phyloP scores from a whole-genome alignment of 2,888 invertebrate species.

The Orthosia gracilis region DNA sequence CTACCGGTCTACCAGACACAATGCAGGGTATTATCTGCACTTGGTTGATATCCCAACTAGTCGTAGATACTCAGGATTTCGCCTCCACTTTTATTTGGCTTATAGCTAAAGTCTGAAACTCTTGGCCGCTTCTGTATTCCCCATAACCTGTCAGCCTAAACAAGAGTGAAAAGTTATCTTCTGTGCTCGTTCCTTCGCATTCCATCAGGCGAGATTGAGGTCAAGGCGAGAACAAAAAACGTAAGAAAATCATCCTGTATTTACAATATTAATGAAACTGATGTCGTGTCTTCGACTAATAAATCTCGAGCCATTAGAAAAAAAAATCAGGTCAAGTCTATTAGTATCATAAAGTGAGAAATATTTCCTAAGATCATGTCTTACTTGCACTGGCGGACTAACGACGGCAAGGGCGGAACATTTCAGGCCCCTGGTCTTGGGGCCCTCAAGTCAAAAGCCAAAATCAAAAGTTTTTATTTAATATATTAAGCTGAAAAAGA shows the following conservation, averaged over 20 bases:
- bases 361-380: constrained; percentile 9
- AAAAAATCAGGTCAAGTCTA: constrained; percentile 43
- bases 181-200: background rate
- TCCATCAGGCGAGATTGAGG: background rate
- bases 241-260: background rate
- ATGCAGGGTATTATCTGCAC: too few species aligned
- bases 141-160: background rate
- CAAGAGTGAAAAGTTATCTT: background rate
- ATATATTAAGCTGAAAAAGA: background rate
- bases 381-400: constrained; percentile 10
- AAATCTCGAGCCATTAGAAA: constrained; percentile 24
- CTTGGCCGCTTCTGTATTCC: too few species aligned
- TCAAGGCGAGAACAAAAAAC: background rate
- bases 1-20: too few species aligned
- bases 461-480: background rate
- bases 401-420: background rate
- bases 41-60: too few species aligned
- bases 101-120: too few species aligned
- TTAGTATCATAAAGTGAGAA: constrained; percentile 34
- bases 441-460: background rate
- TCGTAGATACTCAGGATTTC: too few species aligned
- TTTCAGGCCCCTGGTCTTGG: background rate
- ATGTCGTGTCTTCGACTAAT: constrained; percentile 10
- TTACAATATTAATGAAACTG: background rate
- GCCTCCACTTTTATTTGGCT: too few species aligned